Percentiles rank a stretch among this genome's conserved stretches.
Conservation (phyloP, 1,140 invertebrate species). For the Ephestia elutella region DNA sequence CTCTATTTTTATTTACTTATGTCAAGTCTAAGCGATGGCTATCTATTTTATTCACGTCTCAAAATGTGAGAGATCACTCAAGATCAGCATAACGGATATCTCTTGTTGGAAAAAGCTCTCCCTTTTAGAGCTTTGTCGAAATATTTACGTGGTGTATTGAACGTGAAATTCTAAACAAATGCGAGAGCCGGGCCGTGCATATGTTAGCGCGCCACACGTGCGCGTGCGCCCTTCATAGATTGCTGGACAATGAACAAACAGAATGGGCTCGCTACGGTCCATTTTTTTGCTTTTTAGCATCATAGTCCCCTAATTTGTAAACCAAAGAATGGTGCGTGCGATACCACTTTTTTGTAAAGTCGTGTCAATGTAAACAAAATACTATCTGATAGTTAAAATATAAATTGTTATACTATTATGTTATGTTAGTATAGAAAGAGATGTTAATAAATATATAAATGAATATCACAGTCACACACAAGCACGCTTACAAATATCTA, state of each 20-base stretch:
- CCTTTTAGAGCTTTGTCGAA: conserved; percentile 68
- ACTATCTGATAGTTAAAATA: too few relatives aligned
- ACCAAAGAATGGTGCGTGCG: neutral
- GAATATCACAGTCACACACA: too few relatives aligned
- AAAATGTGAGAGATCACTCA: conserved; percentile 13
- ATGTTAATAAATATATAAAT: too few relatives aligned
- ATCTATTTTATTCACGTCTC: neutral
- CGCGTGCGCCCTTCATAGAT: conserved; percentile 54
- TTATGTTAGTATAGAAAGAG: too few relatives aligned
- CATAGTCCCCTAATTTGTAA: neutral
- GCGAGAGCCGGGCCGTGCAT: conserved; percentile 39
- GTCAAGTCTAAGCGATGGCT: neutral
- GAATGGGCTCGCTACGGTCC: conserved; percentile 32
- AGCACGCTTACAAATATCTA: too few relatives aligned
- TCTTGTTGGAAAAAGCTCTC: conserved; percentile 56
- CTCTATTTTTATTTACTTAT: too few relatives aligned
- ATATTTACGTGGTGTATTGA: conserved; percentile 70
- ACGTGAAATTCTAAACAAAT: conserved; percentile 69
- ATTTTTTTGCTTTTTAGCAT: conserved; percentile 16
- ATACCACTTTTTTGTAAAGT: neutral
- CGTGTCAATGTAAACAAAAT: neutral
- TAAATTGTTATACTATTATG: too few relatives aligned
- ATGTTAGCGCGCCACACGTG: conserved; percentile 60
- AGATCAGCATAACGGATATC: conserved; percentile 48
- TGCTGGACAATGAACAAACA: conserved; percentile 49